phyloP scores from a whole-genome alignment of 1,140 invertebrate species.

The Centruroides sculpturatus region DNA sequence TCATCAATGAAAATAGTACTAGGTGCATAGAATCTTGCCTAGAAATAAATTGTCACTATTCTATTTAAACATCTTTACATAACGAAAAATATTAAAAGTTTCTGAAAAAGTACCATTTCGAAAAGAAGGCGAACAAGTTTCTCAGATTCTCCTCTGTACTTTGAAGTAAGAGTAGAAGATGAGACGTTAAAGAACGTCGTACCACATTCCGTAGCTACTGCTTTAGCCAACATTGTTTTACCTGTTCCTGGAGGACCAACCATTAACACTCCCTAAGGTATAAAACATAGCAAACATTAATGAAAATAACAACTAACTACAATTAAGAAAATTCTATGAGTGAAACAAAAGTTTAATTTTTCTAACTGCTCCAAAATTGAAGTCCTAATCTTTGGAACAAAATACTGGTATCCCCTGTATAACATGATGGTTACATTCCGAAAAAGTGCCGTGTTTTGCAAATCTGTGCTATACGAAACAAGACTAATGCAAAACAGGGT shows the following conservation, averaged over 20 bases:
- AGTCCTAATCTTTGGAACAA: too few relatives aligned
- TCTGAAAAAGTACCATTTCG: conserved; percentile 63
- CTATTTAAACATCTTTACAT: neutral
- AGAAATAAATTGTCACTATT: conserved; percentile 17
- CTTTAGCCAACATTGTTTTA: conserved; percentile 98
- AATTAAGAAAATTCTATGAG: too few relatives aligned
- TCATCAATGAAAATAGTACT: conserved; percentile 99
- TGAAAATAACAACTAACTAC: too few relatives aligned
- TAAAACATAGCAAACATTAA: too few relatives aligned
- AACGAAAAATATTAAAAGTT: conserved; percentile 13
- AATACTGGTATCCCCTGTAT: too few relatives aligned
- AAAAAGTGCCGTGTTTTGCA: too few relatives aligned
- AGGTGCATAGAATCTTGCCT: conserved; percentile 96
- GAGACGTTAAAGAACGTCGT: conserved; percentile 99
- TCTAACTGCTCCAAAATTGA: too few relatives aligned
- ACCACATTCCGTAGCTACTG: conserved; percentile 96
- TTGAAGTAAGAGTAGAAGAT: conserved; percentile 90
- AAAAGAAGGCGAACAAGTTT: conserved; percentile 94
- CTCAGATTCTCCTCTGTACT: conserved; percentile 97
- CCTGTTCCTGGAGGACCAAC: conserved; percentile 95
- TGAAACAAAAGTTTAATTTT: too few relatives aligned
- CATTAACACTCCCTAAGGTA: conserved; percentile 70
- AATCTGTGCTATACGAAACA: too few relatives aligned
- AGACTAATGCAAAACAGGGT: too few relatives aligned
- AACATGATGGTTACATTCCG: too few relatives aligned